Base-by-base conservation (phyloP, 2,113 vertebrate genomes). In the Dolichallabes microphthalmus region DNA sequence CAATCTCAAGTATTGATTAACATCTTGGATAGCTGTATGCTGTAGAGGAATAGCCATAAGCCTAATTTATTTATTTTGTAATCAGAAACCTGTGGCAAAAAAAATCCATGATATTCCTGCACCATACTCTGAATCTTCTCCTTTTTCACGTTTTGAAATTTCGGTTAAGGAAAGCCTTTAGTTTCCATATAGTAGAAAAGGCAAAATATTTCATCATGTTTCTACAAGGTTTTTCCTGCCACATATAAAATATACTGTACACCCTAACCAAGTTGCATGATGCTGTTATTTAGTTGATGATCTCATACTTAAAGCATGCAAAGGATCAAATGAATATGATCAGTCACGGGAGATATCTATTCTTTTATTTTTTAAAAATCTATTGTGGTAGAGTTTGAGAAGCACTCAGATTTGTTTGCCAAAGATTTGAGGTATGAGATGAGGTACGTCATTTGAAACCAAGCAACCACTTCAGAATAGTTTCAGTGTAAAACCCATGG, bases 401-500 rank as follows among this genome's bases (percentile, higher is more conserved):
- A 27, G 53, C 10, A 53, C 50, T 27, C 14, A 10, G 13, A 45
- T 12, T 52, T 74, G 45, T 52, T 75, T 52, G 15, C 14, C 22
- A 74, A 74, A 52, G n/a, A 76, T 57, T 35, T 22, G 22, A 60
- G 76, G 22, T 14, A 58, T 32, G 30, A 78, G 55, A 20, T 85
- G 13, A 73, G 10, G 8, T 45, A 69, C 17, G 11, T 74, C 68
- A 77, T 52, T 35, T 27, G 7, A 30, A 82, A 71, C 50, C 63
- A 71, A 63, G 77, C 58, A 64, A 79, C 64, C 66, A n/a, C n/a
- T 77, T 86, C 61, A 58, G 80, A 55, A 52, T 45, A 80, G 45
- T 69, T 83, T 89, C n/a, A 61, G 52, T 77, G 78, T 39, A 58
- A 74, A 79, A 32, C 45, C 77, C 82, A 58, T 64, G 73, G 74